Conservation (phyloP, 2,113 vertebrate species). For the Trematomus loennbergii region DNA sequence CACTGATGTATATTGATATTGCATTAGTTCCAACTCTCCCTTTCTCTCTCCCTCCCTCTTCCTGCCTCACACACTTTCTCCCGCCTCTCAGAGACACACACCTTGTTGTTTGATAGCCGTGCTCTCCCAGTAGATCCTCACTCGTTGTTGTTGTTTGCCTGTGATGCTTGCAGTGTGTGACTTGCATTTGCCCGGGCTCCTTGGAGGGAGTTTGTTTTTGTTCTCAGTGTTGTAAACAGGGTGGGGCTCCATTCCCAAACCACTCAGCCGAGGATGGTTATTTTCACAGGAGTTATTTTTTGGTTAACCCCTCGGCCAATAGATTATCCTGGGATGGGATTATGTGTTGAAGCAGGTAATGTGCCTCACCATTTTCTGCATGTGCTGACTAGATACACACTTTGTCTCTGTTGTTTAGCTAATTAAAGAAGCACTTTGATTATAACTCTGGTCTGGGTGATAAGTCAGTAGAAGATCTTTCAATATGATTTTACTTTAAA, state of each 20-base stretch:
- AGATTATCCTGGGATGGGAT: conserved; percentile 67
- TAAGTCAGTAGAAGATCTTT: background rate
- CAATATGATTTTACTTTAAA: background rate
- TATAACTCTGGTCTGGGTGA: conserved; percentile 2
- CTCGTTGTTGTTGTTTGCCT: conserved; percentile 79
- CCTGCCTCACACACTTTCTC: conserved; percentile 21
- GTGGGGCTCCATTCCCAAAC: conserved; percentile 72
- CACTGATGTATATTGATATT: too few relatives aligned
- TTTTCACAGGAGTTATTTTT: conserved; percentile 68
- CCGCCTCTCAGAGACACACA: conserved; percentile 26
- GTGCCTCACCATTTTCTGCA: conserved; percentile 34
- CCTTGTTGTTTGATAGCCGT: conserved; percentile 68
- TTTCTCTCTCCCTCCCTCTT: conserved; percentile 5
- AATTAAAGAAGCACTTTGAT: conserved; percentile 36
- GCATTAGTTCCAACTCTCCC: background rate
- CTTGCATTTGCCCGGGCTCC: conserved; percentile 74
- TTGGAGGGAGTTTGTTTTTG: conserved; percentile 82
- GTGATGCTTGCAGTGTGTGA: conserved; percentile 68
- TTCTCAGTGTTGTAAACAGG: conserved; percentile 74
- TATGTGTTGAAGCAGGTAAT: conserved; percentile 54
- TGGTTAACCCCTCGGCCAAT: conserved; percentile 64
- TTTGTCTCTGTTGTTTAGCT: conserved; percentile 43
- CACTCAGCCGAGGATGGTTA: conserved; percentile 66
- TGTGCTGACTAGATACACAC: conserved; percentile 53
- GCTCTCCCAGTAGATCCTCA: conserved; percentile 73